A percentile compares a stretch with the other conserved stretches of the same genome.
Conservation (phyloP, 2,888 invertebrate species). For the Diploptera punctata region DNA sequence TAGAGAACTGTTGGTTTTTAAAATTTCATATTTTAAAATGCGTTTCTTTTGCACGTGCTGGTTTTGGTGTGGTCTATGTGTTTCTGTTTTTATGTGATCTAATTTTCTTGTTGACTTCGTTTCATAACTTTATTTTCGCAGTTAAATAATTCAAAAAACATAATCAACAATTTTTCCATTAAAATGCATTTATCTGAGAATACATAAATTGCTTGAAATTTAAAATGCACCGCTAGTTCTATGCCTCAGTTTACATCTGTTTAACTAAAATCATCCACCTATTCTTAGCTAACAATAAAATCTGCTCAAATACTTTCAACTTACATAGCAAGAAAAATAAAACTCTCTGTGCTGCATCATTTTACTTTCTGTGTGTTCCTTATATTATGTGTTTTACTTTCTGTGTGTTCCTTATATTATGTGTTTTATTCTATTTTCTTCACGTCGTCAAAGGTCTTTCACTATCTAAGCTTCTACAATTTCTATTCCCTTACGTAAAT, state of each 20-base stretch:
- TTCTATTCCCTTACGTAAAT: not conserved
- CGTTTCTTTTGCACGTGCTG: too few relatives aligned
- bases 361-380: not conserved
- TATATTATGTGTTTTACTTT: not conserved
- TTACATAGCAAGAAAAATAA: too few relatives aligned
- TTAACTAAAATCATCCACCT: slow-evolving; percentile 8
- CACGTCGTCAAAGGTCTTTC: slow-evolving; percentile 5
- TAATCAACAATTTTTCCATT: not conserved
- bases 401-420: slow-evolving; percentile 1
- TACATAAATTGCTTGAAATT: not conserved
- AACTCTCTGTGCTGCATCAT: too few relatives aligned
- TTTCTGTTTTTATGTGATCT: slow-evolving; percentile 1
- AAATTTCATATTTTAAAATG: too few relatives aligned
- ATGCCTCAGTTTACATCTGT: not conserved
- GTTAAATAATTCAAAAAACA: not conserved
- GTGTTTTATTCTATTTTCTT: slow-evolving; percentile 12
- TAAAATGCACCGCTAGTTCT: slow-evolving; percentile 2
- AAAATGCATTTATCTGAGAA: too few relatives aligned
- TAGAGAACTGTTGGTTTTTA: too few relatives aligned
- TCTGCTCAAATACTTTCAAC: too few relatives aligned
- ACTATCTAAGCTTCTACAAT: not conserved
- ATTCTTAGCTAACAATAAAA: slow-evolving; percentile 5
- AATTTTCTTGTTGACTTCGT: not conserved
- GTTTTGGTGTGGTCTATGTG: too few relatives aligned
- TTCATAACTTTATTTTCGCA: not conserved